These are phyloP conservation scores for Drosophila diplacantha DNA, from an alignment of 2,888 invertebrate species.

Conservation along the genomic window DNA sequence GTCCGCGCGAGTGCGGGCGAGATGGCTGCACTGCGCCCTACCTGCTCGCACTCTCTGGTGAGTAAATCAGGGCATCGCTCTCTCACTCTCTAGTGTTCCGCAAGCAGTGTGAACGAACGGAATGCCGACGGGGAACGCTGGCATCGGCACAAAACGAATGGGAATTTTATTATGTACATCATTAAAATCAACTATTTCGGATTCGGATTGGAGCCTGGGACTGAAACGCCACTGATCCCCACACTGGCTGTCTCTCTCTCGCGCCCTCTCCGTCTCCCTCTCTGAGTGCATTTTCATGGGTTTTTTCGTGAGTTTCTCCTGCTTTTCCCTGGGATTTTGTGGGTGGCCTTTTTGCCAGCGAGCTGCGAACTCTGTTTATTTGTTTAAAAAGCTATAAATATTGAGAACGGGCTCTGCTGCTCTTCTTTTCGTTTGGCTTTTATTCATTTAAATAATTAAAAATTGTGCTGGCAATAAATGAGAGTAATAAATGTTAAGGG, in stretches of 20 bases:
- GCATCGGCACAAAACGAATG: slow-evolving; percentile 77
- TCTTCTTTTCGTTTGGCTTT: slow-evolving; percentile 39
- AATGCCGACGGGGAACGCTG: slow-evolving; percentile 66
- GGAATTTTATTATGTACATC: slow-evolving; percentile 78
- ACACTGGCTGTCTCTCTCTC: slow-evolving; percentile 46
- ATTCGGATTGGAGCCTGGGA: slow-evolving; percentile 69
- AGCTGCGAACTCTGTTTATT: slow-evolving; percentile 73
- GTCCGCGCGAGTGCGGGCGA: slow-evolving; percentile 8
- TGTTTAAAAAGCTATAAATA: slow-evolving; percentile 77
- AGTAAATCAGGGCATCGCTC: slow-evolving; percentile 56
- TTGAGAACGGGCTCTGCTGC: slow-evolving; percentile 62
- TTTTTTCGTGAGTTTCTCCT: slow-evolving; percentile 10
- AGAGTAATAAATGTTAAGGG: slow-evolving; percentile 32
- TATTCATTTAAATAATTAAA: slow-evolving; percentile 63
- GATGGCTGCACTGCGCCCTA: not conserved
- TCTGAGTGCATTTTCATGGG: slow-evolving; percentile 64
- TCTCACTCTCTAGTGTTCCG: slow-evolving; percentile 47
- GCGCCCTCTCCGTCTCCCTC: slow-evolving; percentile 2
- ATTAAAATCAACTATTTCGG: slow-evolving; percentile 77
- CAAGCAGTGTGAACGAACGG: slow-evolving; percentile 65
- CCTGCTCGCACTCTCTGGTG: slow-evolving; percentile 41
- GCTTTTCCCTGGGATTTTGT: slow-evolving; percentile 37
- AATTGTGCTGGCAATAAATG: slow-evolving; percentile 36
- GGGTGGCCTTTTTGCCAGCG: slow-evolving; percentile 54
- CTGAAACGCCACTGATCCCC: slow-evolving; percentile 46